Evolutionary conservation across 2,888 invertebrate genomes (phyloP).

Genomic region (Pyrrhosoma nymphula): DNA sequence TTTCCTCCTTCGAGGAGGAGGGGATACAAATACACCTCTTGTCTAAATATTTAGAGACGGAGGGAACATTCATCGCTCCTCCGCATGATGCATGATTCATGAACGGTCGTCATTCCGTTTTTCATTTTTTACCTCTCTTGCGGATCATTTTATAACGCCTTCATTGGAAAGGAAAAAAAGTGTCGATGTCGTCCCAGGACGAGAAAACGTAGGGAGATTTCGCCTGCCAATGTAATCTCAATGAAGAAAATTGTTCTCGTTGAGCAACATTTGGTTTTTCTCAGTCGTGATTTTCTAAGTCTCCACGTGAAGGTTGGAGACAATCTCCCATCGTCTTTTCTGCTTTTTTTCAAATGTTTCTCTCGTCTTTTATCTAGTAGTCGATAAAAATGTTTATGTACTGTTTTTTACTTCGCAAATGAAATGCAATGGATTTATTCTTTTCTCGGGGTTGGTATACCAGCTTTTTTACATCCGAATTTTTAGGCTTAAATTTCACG

Average conservation of each 20-base stretch:
- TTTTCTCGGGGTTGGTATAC: too few relatives aligned
- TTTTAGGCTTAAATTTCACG: too few relatives aligned
- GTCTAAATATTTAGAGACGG: neutral
- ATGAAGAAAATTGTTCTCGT: neutral
- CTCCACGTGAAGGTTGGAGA: too few relatives aligned
- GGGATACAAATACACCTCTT: neutral
- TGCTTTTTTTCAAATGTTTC: too few relatives aligned
- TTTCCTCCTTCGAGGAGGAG: neutral
- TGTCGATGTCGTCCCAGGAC: neutral
- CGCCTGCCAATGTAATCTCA: neutral
- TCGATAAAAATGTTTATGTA: too few relatives aligned
- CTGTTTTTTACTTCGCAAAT: too few relatives aligned
- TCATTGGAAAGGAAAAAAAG: neutral
- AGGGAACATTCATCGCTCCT: neutral
- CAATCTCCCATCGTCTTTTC: too few relatives aligned
- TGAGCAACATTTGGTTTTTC: neutral
- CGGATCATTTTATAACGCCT: neutral
- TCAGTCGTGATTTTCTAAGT: neutral
- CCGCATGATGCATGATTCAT: neutral
- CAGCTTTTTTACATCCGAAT: too few relatives aligned
- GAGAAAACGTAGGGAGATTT: neutral
- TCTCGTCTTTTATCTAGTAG: too few relatives aligned
- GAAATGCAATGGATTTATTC: too few relatives aligned
- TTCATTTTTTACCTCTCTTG: neutral
- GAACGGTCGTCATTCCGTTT: neutral